Percentiles rank a stretch among this genome's conserved stretches.
These are phyloP conservation scores for Sebastes kiyomatsui DNA, from an alignment of 2,797 vertebrate genomes.

Conservation along the genomic window DNA sequence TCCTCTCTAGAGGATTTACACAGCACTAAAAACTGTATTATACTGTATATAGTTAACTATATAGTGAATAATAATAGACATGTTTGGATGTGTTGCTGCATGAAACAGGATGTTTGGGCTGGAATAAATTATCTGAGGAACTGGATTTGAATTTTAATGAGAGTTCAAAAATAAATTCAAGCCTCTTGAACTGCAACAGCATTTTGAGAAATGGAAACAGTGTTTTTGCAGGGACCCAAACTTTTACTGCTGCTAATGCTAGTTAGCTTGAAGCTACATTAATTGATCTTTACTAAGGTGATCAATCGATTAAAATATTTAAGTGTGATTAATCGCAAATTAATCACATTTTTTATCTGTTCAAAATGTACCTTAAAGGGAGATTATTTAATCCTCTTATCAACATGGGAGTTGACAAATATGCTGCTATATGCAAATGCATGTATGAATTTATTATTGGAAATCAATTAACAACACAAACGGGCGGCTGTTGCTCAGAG, in stretches of 20 bases:
- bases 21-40: too few species aligned
- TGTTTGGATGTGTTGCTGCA: background rate
- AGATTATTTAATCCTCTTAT: too few species aligned
- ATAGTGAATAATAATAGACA: background rate
- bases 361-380: too few species aligned
- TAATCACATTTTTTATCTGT: too few species aligned
- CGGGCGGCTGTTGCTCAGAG: too few species aligned
- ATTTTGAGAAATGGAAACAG: background rate
- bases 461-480: too few species aligned
- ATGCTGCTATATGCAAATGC: too few species aligned
- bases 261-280: background rate
- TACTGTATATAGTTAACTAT: background rate
- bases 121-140: background rate
- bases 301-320: too few species aligned
- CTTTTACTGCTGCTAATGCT: background rate
- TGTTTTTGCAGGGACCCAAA: background rate
- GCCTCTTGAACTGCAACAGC: background rate
- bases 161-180: background rate
- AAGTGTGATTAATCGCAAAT: too few species aligned
- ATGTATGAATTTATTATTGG: too few species aligned
- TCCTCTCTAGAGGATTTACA: background rate
- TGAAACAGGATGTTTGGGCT: slow-evolving; percentile 2
- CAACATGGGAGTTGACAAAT: too few species aligned
- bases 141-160: background rate
- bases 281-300: background rate